Percentiles rank a stretch among this genome's conserved stretches.
Evolutionary conservation across 2,113 vertebrate genomes (phyloP).

Genomic region (Petroica traversi): DNA sequence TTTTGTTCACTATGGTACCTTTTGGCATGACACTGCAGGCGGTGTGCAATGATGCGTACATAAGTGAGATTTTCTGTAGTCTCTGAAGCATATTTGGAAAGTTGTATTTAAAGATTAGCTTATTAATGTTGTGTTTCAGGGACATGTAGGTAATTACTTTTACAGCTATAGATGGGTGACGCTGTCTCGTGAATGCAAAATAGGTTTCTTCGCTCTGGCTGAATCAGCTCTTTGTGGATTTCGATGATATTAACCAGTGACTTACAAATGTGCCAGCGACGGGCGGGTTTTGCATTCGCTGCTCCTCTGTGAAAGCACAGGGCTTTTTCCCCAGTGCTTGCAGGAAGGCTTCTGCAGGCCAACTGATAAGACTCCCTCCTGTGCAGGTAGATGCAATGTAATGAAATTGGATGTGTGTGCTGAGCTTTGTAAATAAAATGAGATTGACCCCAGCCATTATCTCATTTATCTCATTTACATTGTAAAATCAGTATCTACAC

Average conservation of each 20-base stretch:
- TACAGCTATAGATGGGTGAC: conserved; percentile 23
- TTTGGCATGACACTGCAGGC: background rate
- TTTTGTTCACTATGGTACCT: background rate
- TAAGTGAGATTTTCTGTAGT: conserved; percentile 18
- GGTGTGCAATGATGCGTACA: background rate
- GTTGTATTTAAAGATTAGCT: conserved; percentile 61
- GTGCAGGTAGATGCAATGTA: conserved; percentile 63
- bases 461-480: conserved; percentile 85
- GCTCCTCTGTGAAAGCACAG: conserved; percentile 3
- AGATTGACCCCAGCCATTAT: conserved; percentile 79
- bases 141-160: conserved; percentile 64
- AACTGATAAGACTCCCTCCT: conserved; percentile 65
- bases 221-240: conserved; percentile 51
- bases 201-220: conserved; percentile 37
- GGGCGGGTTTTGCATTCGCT: conserved; percentile 18
- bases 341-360: conserved; percentile 65
- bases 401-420: conserved; percentile 75
- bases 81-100: conserved; percentile 52
- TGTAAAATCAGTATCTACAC: conserved; percentile 82
- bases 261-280: conserved; percentile 31
- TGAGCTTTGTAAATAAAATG: conserved; percentile 74
- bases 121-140: conserved; percentile 65
- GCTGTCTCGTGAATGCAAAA: conserved; percentile 42
- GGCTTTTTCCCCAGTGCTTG: background rate
- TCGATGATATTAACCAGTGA: conserved; percentile 29